phyloP scores from a whole-genome alignment of 92 coral and sea anemone species.

The Umimayanthus chanpuru region DNA sequence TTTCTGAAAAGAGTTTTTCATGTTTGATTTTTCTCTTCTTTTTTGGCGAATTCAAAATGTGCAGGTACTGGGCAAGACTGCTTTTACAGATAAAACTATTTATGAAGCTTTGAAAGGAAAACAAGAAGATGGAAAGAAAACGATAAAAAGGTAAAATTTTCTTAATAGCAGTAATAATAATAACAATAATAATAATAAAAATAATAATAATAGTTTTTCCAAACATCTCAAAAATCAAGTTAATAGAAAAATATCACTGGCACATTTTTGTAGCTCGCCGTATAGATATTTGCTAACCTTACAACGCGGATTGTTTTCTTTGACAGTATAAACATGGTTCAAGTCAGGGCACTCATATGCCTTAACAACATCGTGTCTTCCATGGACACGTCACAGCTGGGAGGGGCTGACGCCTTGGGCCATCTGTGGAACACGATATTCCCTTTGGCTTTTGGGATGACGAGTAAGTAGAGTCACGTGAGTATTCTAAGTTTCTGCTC shows the following conservation, averaged over 20 bases:
- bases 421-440: constrained; percentile 88
- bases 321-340: constrained; percentile 74
- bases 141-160: constrained; percentile 57
- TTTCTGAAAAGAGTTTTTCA: too few relatives aligned
- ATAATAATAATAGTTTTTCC: background rate
- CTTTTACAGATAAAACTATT: constrained; percentile 66
- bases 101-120: constrained; percentile 66
- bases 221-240: too few relatives aligned
- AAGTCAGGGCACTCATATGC: constrained; percentile 90
- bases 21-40: background rate
- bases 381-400: constrained; percentile 78
- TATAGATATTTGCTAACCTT: background rate
- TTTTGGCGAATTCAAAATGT: background rate
- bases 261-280: too few relatives aligned
- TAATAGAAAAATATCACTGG: too few relatives aligned
- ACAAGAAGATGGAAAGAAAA: constrained; percentile 64
- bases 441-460: constrained; percentile 73
- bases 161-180: too few relatives aligned
- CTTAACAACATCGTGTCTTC: constrained; percentile 93
- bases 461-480: constrained; percentile 55
- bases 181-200: too few relatives aligned
- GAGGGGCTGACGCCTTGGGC: constrained; percentile 77
- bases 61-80: constrained; percentile 71
- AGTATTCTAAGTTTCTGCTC: background rate
- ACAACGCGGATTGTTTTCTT: background rate